Evolutionary conservation across 2,888 invertebrate species (phyloP).

Genomic region (Drosophila vallismaia): DNA sequence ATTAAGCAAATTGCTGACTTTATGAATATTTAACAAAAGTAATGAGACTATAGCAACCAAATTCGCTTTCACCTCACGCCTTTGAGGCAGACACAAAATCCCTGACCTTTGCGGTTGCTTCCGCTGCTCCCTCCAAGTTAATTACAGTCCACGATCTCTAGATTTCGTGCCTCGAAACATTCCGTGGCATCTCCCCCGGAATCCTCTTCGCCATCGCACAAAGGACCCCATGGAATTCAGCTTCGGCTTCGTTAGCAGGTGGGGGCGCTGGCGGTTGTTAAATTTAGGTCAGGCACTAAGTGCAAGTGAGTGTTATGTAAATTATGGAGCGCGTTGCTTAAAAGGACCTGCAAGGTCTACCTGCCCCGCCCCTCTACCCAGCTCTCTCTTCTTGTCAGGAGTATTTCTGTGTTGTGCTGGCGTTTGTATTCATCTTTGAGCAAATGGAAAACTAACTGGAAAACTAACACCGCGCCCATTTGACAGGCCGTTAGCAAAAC

Average conservation of each 20-base stretch:
- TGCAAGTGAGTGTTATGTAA: constrained; percentile 79
- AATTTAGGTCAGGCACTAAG: constrained; percentile 77
- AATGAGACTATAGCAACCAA: constrained; percentile 22
- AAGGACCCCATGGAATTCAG: constrained; percentile 31
- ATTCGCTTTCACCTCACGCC: constrained; percentile 69
- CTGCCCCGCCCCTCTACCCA: neutral
- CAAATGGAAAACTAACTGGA: constrained; percentile 60
- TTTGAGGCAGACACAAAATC: constrained; percentile 52
- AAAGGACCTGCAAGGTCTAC: constrained; percentile 61
- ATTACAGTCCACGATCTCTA: constrained; percentile 55
- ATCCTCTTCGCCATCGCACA: constrained; percentile 11
- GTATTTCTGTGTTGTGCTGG: constrained; percentile 14
- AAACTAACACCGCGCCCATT: constrained; percentile 58
- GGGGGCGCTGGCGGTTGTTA: constrained; percentile 27
- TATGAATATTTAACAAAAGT: constrained; percentile 40
- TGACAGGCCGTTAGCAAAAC: constrained; percentile 58
- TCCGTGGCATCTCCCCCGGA: neutral
- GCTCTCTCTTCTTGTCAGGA: constrained; percentile 8
- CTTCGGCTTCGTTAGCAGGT: constrained; percentile 25
- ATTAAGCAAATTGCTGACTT: constrained; percentile 40
- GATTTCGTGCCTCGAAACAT: constrained; percentile 9
- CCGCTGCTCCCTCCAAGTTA: constrained; percentile 51
- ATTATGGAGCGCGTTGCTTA: constrained; percentile 60
- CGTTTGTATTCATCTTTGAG: constrained; percentile 53
- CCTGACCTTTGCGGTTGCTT: constrained; percentile 71